These are phyloP conservation scores for Progne subis DNA, from an alignment of 2,113 vertebrate species.

Conservation along the genomic window DNA sequence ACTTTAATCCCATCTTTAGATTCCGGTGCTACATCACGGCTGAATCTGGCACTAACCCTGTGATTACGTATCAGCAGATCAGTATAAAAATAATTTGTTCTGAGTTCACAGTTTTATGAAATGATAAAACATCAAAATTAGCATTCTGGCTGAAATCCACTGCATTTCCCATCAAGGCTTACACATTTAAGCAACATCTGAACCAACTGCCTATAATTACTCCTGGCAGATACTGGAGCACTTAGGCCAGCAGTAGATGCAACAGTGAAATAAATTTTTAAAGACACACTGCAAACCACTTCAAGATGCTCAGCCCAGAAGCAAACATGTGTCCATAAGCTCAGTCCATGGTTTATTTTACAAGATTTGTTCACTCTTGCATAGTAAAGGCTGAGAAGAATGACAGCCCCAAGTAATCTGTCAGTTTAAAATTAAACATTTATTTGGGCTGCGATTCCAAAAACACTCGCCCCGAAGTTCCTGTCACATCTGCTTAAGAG, in stretches of 20 bases:
- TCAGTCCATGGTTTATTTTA: background rate
- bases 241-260: conserved; percentile 52
- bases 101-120: conserved; percentile 51
- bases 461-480: conserved; percentile 34
- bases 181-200: conserved; percentile 66
- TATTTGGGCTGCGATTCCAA: conserved; percentile 47
- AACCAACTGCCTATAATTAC: conserved; percentile 65
- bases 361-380: conserved; percentile 34
- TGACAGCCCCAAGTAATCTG: conserved; percentile 26
- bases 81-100: conserved; percentile 56
- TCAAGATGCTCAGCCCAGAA: conserved; percentile 33
- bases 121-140: conserved; percentile 66
- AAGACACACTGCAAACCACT: conserved; percentile 49
- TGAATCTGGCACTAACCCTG: background rate
- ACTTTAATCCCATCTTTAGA: background rate
- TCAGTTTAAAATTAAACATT: conserved; percentile 54
- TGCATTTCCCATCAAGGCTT: conserved; percentile 73
- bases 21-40: background rate
- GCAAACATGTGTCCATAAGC: conserved; percentile 7
- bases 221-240: conserved; percentile 61
- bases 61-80: background rate
- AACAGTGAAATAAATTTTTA: conserved; percentile 65
- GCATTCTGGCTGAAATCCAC: conserved; percentile 72
- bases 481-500: conserved; percentile 38
- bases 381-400: conserved; percentile 8